These are phyloP conservation scores for Karalla daura DNA, from an alignment of 2,797 vertebrate genomes.

Conservation along the genomic window DNA sequence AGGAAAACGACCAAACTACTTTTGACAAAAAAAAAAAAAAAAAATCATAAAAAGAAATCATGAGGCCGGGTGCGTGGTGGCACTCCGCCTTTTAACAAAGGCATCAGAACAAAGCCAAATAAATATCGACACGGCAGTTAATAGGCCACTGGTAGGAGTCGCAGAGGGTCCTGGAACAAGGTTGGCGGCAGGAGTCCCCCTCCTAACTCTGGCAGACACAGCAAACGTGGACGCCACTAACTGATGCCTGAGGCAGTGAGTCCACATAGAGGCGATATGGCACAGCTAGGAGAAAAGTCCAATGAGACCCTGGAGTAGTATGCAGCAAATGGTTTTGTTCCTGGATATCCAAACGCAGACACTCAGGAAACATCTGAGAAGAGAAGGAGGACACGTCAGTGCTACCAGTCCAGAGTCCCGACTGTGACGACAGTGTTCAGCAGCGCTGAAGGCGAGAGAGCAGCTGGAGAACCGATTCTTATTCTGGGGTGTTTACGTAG, in stretches of 20 bases:
- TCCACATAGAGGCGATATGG: constrained; percentile 90
- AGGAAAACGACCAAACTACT: constrained; percentile 86
- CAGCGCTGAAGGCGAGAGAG: neutral
- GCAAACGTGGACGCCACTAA: constrained; percentile 90
- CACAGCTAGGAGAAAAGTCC: constrained; percentile 89
- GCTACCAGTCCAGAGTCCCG: too few relatives aligned
- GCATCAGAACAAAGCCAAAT: constrained; percentile 93
- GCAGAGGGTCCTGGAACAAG: constrained; percentile 87
- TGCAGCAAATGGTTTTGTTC: constrained; percentile 82
- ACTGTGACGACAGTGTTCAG: too few relatives aligned
- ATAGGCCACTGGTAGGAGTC: constrained; percentile 91
- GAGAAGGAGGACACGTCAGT: constrained; percentile 5
- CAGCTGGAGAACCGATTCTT: neutral
- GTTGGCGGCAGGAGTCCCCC: constrained; percentile 90
- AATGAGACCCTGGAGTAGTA: constrained; percentile 75
- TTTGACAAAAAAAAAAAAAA: constrained; percentile 43
- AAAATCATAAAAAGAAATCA: constrained; percentile 45
- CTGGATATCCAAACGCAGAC: constrained; percentile 1
- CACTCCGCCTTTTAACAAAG: constrained; percentile 87
- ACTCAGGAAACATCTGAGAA: constrained; percentile 86
- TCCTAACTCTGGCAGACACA: constrained; percentile 90
- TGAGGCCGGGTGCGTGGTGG: constrained; percentile 79
- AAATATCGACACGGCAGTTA: constrained; percentile 89
- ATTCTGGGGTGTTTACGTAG: too few relatives aligned
- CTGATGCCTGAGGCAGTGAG: constrained; percentile 90